Conservation (phyloP, 1,140 invertebrate species). For the Glossosoma conforme region DNA sequence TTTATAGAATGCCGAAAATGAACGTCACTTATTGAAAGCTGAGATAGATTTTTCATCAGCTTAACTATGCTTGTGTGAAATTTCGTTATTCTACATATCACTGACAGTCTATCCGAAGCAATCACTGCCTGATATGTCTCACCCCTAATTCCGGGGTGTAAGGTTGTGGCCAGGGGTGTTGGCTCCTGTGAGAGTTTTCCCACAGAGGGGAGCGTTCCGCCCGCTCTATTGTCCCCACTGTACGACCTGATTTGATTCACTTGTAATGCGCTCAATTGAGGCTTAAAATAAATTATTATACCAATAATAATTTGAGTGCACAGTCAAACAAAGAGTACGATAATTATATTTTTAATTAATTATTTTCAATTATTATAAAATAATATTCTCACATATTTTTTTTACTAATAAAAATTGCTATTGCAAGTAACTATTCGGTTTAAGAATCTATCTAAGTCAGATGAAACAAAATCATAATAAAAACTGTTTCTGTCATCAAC, state of each 20-base stretch:
- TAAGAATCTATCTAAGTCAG: too few species aligned
- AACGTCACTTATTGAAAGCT: too few species aligned
- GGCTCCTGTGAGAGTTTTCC: constrained; percentile 1
- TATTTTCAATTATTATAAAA: too few species aligned
- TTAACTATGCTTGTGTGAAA: neutral
- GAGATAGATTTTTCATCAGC: too few species aligned
- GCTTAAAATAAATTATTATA: constrained; percentile 18
- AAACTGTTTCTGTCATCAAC: too few species aligned
- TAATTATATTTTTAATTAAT: too few species aligned
- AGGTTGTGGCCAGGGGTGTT: too few species aligned
- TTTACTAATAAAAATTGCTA: too few species aligned
- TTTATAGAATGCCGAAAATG: too few species aligned
- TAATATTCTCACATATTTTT: constrained; percentile 2
- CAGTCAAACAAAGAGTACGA: constrained; percentile 11
- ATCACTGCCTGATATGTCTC: neutral
- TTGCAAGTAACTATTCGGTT: too few species aligned
- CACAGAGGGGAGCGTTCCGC: constrained; percentile 10
- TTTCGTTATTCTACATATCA: neutral
- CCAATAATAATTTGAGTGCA: constrained; percentile 15
- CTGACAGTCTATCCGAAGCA: neutral
- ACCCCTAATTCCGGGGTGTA: too few species aligned
- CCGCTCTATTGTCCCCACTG: constrained; percentile 15
- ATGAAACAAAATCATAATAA: too few species aligned
- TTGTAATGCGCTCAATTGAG: constrained; percentile 15
- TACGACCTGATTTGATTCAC: constrained; percentile 21